Evolutionary conservation across 2,797 vertebrate species (phyloP).

Genomic region (Saxicola maurus): DNA sequence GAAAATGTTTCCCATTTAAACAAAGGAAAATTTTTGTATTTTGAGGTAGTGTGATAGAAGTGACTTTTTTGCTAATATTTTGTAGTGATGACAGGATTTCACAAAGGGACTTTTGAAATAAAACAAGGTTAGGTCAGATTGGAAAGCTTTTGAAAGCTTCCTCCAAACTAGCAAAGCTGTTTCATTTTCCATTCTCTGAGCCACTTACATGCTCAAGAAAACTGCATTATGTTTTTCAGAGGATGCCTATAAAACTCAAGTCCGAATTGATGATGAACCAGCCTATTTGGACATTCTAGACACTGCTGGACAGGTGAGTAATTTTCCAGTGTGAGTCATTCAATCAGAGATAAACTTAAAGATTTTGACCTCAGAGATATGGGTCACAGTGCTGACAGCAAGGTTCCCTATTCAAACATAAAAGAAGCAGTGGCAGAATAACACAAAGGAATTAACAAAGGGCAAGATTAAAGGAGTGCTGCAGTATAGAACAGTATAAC

Average conservation of each 20-base stretch:
- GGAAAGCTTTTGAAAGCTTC: background rate
- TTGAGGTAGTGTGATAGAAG: background rate
- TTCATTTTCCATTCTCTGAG: background rate
- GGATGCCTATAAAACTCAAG: constrained; percentile 76
- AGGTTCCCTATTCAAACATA: background rate
- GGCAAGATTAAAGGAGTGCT: background rate
- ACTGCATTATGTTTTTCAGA: constrained; percentile 60
- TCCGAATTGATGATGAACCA: constrained; percentile 70
- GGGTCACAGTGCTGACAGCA: background rate
- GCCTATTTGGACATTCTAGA: constrained; percentile 76
- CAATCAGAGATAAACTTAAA: background rate
- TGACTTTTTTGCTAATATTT: background rate
- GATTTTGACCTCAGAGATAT: background rate
- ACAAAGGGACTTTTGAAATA: background rate
- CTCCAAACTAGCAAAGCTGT: background rate
- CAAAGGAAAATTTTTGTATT: background rate
- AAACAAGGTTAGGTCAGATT: background rate
- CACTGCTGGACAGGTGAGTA: constrained; percentile 72
- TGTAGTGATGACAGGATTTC: background rate
- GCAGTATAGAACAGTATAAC: background rate
- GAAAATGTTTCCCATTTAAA: background rate
- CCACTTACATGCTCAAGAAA: background rate
- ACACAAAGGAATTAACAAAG: background rate
- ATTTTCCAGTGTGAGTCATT: background rate
- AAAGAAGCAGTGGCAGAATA: background rate